Percentiles rank a stretch among this genome's conserved stretches.
Conservation (phyloP, 2,888 invertebrate genomes). For the Lithophane ornitopus region DNA sequence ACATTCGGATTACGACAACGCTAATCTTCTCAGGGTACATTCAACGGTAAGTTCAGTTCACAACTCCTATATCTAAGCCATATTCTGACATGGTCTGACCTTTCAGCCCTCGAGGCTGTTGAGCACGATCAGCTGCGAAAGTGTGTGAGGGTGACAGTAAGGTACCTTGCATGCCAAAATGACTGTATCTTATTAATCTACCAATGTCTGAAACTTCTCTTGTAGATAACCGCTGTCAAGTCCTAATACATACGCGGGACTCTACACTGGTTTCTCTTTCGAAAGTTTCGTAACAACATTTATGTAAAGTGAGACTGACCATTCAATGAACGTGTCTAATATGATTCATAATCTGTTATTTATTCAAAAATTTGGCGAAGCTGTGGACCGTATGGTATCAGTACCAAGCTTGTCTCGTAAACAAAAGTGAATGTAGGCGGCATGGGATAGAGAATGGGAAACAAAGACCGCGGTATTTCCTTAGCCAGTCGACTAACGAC, state of each 20-base stretch:
- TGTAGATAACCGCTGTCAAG: slow-evolving; percentile 4
- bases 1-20: slow-evolving; percentile 75
- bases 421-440: slow-evolving; percentile 88
- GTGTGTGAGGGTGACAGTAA: slow-evolving; percentile 72
- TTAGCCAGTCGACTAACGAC: slow-evolving; percentile 68
- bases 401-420: slow-evolving; percentile 69
- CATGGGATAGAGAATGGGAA: slow-evolving; percentile 79
- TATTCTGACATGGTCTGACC: slow-evolving; percentile 61
- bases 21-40: slow-evolving; percentile 58
- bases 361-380: slow-evolving; percentile 59
- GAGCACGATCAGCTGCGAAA: slow-evolving; percentile 84
- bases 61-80: slow-evolving; percentile 1
- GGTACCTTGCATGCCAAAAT: slow-evolving; percentile 64
- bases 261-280: slow-evolving; percentile 78
- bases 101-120: slow-evolving; percentile 69
- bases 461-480: slow-evolving; percentile 78
- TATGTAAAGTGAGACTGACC: slow-evolving; percentile 66
- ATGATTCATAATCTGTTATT: slow-evolving; percentile 61
- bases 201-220: not conserved
- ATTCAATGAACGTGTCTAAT: slow-evolving; percentile 53
- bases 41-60: slow-evolving; percentile 71
- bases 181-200: not conserved
- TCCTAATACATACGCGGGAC: slow-evolving; percentile 25
- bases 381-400: slow-evolving; percentile 39
- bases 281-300: slow-evolving; percentile 79